Conservation (phyloP, 2,888 invertebrate species). For the Dugesia japonica region DNA sequence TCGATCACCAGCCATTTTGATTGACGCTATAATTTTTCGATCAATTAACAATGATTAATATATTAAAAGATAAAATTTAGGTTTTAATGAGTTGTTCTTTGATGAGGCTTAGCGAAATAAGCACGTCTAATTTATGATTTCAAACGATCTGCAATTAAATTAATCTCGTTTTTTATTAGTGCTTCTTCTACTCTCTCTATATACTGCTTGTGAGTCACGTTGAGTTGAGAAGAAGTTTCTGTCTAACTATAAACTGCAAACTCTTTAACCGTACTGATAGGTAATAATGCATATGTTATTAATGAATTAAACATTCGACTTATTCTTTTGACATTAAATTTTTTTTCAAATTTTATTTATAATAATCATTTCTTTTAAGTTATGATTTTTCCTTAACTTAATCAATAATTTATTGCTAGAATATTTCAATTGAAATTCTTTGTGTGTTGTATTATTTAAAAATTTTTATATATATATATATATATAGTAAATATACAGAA, state of each 20-base stretch:
- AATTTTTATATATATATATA: background rate
- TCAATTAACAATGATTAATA: constrained; percentile 20
- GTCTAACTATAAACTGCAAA: constrained; percentile 13
- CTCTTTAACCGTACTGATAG: constrained; percentile 20
- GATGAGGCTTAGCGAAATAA: constrained; percentile 14
- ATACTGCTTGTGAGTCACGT: constrained; percentile 16
- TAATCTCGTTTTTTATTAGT: constrained; percentile 20
- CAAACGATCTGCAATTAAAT: constrained; percentile 20
- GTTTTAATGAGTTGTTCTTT: constrained; percentile 20
- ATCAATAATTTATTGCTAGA: background rate
- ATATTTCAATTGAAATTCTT: background rate
- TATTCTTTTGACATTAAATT: background rate
- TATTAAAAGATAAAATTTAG: constrained; percentile 17
- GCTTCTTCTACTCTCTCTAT: constrained; percentile 3
- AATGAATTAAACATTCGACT: constrained; percentile 12
- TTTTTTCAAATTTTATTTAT: constrained; percentile 7
- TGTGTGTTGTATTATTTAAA: background rate
- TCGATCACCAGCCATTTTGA: constrained; percentile 20
- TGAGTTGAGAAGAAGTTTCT: constrained; percentile 16
- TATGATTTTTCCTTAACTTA: background rate
- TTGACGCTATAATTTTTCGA: constrained; percentile 20
- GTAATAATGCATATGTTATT: constrained; percentile 20
- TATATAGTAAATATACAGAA: background rate
- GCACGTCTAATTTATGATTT: constrained; percentile 20
- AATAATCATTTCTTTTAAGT: constrained; percentile 6